A percentile compares a stretch with the other conserved stretches of the same genome.
These are phyloP conservation scores for Abrostola tripartita DNA, from an alignment of 2,888 invertebrate genomes.

Conservation along the genomic window DNA sequence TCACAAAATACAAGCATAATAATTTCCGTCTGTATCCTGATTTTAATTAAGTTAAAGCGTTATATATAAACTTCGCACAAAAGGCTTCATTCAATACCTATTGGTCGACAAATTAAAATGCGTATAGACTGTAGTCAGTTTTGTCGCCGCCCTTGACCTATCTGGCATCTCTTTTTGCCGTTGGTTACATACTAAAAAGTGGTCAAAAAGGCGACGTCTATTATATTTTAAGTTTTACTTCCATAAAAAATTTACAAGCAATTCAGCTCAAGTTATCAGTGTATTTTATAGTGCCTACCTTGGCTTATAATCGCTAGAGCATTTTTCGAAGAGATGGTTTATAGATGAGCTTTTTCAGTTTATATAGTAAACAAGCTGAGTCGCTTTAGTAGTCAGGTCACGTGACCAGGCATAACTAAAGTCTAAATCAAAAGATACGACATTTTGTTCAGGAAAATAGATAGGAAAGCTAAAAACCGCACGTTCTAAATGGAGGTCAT, in stretches of 20 bases:
- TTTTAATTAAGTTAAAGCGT: too few relatives aligned
- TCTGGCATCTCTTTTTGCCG: too few relatives aligned
- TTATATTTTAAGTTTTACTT: background rate
- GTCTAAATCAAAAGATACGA: conserved; percentile 24
- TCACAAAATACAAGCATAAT: too few relatives aligned
- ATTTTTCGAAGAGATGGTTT: conserved; percentile 15
- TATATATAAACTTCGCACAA: too few relatives aligned
- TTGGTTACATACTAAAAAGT: background rate
- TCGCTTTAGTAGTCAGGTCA: conserved; percentile 27
- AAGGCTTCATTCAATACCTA: too few relatives aligned
- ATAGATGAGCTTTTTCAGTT: conserved; percentile 22
- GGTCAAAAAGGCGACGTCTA: background rate
- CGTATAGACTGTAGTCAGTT: too few relatives aligned
- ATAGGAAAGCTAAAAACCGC: background rate
- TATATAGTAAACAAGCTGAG: conserved; percentile 34
- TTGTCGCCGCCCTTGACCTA: too few relatives aligned
- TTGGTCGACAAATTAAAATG: too few relatives aligned
- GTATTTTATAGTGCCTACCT: conserved; percentile 3
- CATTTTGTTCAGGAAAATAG: conserved; percentile 11
- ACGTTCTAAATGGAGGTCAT: background rate
- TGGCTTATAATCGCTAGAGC: conserved; percentile 1
- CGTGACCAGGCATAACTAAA: conserved; percentile 25
- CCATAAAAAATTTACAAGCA: background rate
- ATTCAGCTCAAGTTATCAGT: background rate
- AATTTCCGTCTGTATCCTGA: too few relatives aligned